These are phyloP conservation scores for Atherix ibis DNA, from an alignment of 2,888 invertebrate genomes.

Conservation along the genomic window DNA sequence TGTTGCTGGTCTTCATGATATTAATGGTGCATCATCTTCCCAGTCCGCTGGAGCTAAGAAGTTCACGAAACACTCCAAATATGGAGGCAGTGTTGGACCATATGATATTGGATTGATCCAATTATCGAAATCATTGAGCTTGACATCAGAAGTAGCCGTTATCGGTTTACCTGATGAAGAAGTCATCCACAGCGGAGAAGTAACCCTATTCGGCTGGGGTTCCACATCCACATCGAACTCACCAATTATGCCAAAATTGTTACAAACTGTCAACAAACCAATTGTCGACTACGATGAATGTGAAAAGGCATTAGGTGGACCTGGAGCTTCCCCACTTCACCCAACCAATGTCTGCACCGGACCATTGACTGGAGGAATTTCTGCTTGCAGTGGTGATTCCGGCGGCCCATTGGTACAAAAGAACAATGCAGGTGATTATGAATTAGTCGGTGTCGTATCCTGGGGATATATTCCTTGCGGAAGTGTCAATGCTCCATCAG, in stretches of 20 bases:
- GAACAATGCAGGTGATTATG: constrained; percentile 1
- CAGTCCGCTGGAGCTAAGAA: constrained; percentile 20
- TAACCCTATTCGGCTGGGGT: constrained; percentile 20
- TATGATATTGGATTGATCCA: constrained; percentile 40
- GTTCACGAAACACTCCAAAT: constrained; percentile 7
- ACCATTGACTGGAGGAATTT: constrained; percentile 18
- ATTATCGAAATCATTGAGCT: constrained; percentile 18
- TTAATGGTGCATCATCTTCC: constrained; percentile 17
- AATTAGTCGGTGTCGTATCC: constrained; percentile 33
- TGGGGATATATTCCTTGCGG: constrained; percentile 36
- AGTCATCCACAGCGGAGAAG: constrained; percentile 7
- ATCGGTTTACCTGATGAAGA: constrained; percentile 7
- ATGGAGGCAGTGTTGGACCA: constrained; percentile 27
- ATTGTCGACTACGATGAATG: constrained; percentile 6
- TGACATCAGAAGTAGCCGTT: constrained; percentile 11
- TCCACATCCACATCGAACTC: constrained; percentile 8
- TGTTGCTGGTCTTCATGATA: constrained; percentile 30
- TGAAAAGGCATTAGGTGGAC: constrained; percentile 3
- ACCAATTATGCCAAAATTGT: constrained; percentile 12
- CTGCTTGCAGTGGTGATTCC: constrained; percentile 33
- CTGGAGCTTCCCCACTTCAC: constrained; percentile 4
- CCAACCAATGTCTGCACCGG: constrained; percentile 12
- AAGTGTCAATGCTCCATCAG: constrained; percentile 26
- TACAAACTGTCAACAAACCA: constrained; percentile 19
- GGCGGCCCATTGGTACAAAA: constrained; percentile 23